phyloP scores from a whole-genome alignment of 2,888 invertebrate species.

The Himalopsyche anomala region DNA sequence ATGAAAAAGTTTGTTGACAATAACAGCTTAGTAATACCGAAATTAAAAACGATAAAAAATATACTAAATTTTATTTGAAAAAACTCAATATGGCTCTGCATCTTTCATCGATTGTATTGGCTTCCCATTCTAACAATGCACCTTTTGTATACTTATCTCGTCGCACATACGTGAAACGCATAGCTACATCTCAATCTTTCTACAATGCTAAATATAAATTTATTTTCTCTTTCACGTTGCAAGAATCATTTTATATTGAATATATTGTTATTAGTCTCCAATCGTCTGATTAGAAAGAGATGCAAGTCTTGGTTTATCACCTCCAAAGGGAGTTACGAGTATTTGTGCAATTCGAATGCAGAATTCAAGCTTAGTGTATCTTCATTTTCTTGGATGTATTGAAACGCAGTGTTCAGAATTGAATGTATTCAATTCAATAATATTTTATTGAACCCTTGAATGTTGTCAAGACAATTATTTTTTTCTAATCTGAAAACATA shows the following conservation, averaged over 20 bases:
- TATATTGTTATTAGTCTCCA: conserved; percentile 17
- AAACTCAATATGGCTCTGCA: background rate
- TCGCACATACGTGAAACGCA: background rate
- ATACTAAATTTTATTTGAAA: background rate
- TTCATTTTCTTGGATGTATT: background rate
- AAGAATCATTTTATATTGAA: conserved; percentile 22
- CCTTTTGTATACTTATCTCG: background rate
- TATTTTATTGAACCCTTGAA: too few species aligned
- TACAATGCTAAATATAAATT: background rate
- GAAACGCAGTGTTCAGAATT: too few species aligned
- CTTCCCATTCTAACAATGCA: conserved; percentile 42
- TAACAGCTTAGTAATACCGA: too few species aligned
- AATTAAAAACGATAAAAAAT: too few species aligned
- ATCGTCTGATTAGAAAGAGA: background rate
- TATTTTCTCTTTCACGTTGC: background rate
- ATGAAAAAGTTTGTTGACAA: too few species aligned
- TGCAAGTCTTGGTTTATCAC: background rate
- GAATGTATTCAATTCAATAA: too few species aligned
- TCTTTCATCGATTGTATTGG: conserved; percentile 31
- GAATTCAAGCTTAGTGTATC: background rate
- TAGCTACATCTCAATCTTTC: conserved; percentile 2
- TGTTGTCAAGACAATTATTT: too few species aligned
- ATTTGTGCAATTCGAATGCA: conserved; percentile 20
- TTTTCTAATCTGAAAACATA: too few species aligned
- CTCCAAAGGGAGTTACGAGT: background rate